phyloP scores from a whole-genome alignment of 2,797 vertebrate species.

The Bucorvus abyssinicus region DNA sequence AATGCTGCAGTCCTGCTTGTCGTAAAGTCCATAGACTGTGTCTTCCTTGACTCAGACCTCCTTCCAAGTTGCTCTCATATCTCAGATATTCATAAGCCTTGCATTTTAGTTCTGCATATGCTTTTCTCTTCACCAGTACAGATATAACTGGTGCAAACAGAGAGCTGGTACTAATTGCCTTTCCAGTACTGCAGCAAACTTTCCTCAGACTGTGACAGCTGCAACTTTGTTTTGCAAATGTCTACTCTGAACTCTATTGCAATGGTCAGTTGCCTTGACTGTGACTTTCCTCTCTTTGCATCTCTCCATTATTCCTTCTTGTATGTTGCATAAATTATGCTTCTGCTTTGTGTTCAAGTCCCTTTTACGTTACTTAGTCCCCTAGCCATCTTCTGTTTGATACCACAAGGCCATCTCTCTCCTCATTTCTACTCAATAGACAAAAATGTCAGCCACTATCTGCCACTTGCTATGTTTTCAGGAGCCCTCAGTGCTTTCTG shows the following conservation, averaged over 20 bases:
- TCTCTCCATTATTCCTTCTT: background rate
- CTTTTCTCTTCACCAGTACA: background rate
- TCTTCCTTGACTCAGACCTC: background rate
- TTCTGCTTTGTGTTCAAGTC: background rate
- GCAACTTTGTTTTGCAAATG: background rate
- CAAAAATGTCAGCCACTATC: background rate
- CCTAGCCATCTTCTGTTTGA: background rate
- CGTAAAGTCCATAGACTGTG: background rate
- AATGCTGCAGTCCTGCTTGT: background rate
- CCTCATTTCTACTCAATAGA: background rate
- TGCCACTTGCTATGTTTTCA: background rate
- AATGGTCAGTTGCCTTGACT: background rate
- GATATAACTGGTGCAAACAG: background rate
- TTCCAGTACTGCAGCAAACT: background rate
- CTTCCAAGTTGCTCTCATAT: background rate
- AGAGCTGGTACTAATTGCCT: background rate
- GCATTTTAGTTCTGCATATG: background rate
- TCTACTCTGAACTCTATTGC: background rate
- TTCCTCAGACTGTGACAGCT: background rate
- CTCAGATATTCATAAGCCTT: background rate
- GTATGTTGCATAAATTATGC: background rate
- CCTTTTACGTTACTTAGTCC: background rate
- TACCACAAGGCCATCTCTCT: background rate
- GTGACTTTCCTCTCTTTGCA: background rate
- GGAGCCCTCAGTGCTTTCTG: background rate